Evolutionary conservation across 2,113 vertebrate species (phyloP), one percentile per base, ranked within the genome.

Genomic region (Notothenia coriiceps): DNA sequence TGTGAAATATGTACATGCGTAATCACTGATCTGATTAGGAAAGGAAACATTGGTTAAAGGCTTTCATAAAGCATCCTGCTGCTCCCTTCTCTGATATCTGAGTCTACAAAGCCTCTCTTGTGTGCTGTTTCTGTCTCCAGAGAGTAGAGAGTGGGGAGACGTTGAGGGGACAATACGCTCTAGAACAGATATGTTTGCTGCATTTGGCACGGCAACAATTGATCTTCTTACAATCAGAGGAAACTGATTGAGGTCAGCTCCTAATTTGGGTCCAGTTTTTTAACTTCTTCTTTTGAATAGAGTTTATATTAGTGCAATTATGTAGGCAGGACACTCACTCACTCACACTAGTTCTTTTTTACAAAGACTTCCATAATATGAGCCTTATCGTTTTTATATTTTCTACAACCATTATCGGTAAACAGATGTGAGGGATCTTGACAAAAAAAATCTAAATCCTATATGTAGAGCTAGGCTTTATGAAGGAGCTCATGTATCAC

Each of bases 131-230:
- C 77, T 74, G 51, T 65, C 59, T 55, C 51, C 3, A 18, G 60
- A 40, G n/a, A 54, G 79, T 46, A 70, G 60, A 40, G n/a, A 54
- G 79, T 46, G 66, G 56, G 79, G 67, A 14, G 71, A 35, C 1
- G 61, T 13, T 6, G 25, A 11, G 63, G 44, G 14, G 10, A 44
- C 25, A 69, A 75, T 64, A 44, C 4, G 69, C 65, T 76, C 74
- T 22, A 61, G 78, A 81, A 33, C 18, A 10, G 35, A 44, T 54
- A 70, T 85, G 70, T 77, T 80, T 62, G 75, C 33, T 78, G 77
- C 14, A 3, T 82, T 89, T 84, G 80, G 82, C 70, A 66, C 65
- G 25, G 71, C 33, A 79, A 80, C 79, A 79, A 80, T 82, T 84
- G 67, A 62, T 80, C 83, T 65, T 29, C 71, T 49, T 25, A 64